These are phyloP conservation scores for Harlomillsia oculata DNA, from an alignment of 1,140 invertebrate species.

Conservation along the genomic window DNA sequence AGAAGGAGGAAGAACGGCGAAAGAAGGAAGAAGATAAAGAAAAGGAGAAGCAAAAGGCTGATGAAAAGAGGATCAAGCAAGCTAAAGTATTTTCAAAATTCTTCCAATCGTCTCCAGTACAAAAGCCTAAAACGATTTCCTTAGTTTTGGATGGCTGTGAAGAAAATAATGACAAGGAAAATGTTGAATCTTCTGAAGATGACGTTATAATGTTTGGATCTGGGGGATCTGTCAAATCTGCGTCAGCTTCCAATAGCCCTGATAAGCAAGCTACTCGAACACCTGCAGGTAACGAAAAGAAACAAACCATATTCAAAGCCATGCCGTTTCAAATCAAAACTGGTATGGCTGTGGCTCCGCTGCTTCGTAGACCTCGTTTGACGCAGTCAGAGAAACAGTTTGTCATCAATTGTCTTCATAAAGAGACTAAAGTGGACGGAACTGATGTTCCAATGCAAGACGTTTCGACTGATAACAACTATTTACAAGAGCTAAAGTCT, in stretches of 20 bases:
- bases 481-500: slow-evolving; percentile 10
- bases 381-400: slow-evolving; percentile 8
- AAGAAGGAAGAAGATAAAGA: slow-evolving; percentile 10
- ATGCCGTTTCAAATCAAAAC: slow-evolving; percentile 33
- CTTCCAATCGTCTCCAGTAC: slow-evolving; percentile 19
- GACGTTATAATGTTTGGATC: not conserved
- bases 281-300: not conserved
- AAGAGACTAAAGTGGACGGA: not conserved
- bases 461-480: not conserved
- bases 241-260: not conserved
- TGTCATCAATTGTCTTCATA: not conserved
- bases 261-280: not conserved
- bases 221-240: not conserved
- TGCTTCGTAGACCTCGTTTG: slow-evolving; percentile 15
- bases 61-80: slow-evolving; percentile 20
- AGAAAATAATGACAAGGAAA: slow-evolving; percentile 2
- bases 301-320: slow-evolving; percentile 11
- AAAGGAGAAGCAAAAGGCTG: slow-evolving; percentile 12
- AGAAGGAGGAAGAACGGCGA: slow-evolving; percentile 21
- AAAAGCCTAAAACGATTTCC: not conserved
- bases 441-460: not conserved
- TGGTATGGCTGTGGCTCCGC: slow-evolving; percentile 31
- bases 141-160: not conserved
- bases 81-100: slow-evolving; percentile 19
- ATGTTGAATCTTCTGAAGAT: not conserved